Evolutionary conservation across 37 sponge, comb jelly and placozoan species (phyloP).

Genomic region (Spongia lamella): DNA sequence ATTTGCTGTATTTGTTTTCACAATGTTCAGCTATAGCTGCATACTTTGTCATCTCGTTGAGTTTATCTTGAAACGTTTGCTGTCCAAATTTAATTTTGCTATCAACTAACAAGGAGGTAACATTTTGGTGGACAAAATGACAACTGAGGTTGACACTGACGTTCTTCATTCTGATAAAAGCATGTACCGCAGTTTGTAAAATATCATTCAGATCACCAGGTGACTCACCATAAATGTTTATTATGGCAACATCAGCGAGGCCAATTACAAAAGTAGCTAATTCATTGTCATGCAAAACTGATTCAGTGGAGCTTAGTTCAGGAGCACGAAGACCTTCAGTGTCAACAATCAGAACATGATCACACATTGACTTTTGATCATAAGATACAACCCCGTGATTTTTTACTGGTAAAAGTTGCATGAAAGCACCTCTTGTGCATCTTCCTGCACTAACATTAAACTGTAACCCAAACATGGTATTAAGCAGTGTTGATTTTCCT

Average conservation of each 20-base stretch:
- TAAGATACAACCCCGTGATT: neutral
- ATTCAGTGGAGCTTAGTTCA: constrained; percentile 15
- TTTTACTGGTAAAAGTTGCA: constrained; percentile 39
- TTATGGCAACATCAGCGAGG: constrained; percentile 23
- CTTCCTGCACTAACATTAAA: constrained; percentile 32
- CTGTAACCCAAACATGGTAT: constrained; percentile 40
- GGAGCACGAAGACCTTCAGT: constrained; percentile 42
- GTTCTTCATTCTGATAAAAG: constrained; percentile 38
- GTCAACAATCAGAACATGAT: constrained; percentile 23
- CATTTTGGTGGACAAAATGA: constrained; percentile 57
- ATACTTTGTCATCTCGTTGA: constrained; percentile 7
- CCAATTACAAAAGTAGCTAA: constrained; percentile 50
- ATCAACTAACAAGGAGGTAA: neutral
- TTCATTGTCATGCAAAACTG: constrained; percentile 29
- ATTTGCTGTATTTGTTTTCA: neutral
- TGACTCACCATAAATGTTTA: constrained; percentile 35
- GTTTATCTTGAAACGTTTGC: neutral
- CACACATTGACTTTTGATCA: constrained; percentile 13
- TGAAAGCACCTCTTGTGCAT: constrained; percentile 37
- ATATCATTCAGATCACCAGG: constrained; percentile 33
- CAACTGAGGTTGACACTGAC: constrained; percentile 17
- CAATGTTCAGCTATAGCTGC: constrained; percentile 16
- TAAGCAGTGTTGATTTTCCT: constrained; percentile 49
- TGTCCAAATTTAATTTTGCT: neutral
- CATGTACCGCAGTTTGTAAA: constrained; percentile 44